Percentiles rank a stretch among this genome's conserved stretches.
Conservation (phyloP, 1,140 invertebrate species). For the Drosophila micromelanica region DNA sequence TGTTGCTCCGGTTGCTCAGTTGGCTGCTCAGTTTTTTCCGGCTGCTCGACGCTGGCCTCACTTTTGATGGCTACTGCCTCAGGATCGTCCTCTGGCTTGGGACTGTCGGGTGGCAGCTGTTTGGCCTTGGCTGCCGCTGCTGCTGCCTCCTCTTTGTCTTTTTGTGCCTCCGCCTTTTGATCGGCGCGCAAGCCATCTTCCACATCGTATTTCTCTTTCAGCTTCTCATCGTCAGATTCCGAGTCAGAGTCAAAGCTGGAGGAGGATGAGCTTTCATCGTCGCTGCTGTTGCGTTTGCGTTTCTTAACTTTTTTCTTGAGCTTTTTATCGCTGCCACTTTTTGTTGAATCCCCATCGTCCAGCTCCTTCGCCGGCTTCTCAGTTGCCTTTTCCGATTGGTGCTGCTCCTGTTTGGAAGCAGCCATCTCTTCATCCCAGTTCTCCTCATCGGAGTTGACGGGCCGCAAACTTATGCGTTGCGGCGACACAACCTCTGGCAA, state of each 20-base stretch:
- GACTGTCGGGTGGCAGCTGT: slow-evolving; percentile 26
- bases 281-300: slow-evolving; percentile 84
- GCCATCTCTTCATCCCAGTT: slow-evolving; percentile 85
- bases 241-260: slow-evolving; percentile 71
- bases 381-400: not conserved
- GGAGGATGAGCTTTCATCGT: slow-evolving; percentile 81
- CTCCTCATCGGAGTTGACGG: slow-evolving; percentile 80
- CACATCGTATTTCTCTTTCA: slow-evolving; percentile 84
- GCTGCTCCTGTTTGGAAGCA: slow-evolving; percentile 34
- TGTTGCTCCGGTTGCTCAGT: slow-evolving; percentile 44
- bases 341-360: slow-evolving; percentile 21
- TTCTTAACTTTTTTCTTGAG: slow-evolving; percentile 73
- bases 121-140: slow-evolving; percentile 74
- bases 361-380: slow-evolving; percentile 3
- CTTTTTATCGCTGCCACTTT: slow-evolving; percentile 74
- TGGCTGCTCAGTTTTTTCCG: slow-evolving; percentile 57
- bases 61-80: slow-evolving; percentile 1
- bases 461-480: slow-evolving; percentile 29
- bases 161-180: slow-evolving; percentile 62
- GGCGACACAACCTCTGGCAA: slow-evolving; percentile 76
- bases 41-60: slow-evolving; percentile 41
- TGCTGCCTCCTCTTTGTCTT: slow-evolving; percentile 42
- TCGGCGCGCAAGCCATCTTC: slow-evolving; percentile 61
- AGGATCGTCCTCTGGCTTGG: slow-evolving; percentile 9
- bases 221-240: slow-evolving; percentile 76